Percentiles rank a stretch among this genome's conserved stretches.
These are phyloP conservation scores for Pseudonaja textilis DNA, from an alignment of 2,113 vertebrate species.

Conservation along the genomic window DNA sequence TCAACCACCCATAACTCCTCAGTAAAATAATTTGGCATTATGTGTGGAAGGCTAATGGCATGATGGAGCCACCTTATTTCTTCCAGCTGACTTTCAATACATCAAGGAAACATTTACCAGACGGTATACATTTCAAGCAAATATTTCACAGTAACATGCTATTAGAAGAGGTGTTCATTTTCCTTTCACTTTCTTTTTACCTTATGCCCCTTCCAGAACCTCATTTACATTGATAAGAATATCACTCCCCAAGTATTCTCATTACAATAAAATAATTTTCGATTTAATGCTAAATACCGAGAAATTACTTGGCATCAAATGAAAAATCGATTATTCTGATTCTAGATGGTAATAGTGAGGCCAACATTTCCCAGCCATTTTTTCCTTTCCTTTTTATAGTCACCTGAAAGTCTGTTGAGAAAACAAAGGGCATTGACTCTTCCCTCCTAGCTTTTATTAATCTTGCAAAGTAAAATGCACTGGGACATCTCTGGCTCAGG, in stretches of 20 bases:
- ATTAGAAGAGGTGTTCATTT: not conserved
- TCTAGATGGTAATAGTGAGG: not conserved
- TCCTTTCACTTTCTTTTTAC: not conserved
- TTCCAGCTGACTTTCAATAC: not conserved
- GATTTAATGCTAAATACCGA: not conserved
- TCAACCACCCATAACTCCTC: not conserved
- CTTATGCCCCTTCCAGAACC: not conserved
- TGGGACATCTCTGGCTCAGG: not conserved
- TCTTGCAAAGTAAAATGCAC: not conserved
- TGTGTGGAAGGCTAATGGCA: not conserved
- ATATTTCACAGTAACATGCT: not conserved
- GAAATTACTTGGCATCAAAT: slow-evolving; percentile 27
- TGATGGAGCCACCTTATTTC: not conserved
- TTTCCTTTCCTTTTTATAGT: not conserved
- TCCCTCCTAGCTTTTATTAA: not conserved
- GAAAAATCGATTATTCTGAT: slow-evolving; percentile 1
- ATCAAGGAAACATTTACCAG: not conserved
- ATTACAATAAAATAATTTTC: not conserved
- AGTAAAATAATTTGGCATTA: not conserved
- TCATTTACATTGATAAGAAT: not conserved
- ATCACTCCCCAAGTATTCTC: not conserved
- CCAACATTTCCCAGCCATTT: not conserved
- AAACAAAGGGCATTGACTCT: not conserved
- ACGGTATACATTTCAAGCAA: not conserved
- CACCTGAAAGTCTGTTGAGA: not conserved